phyloP scores from a whole-genome alignment of 2,888 invertebrate species.

The Drepana falcataria region DNA sequence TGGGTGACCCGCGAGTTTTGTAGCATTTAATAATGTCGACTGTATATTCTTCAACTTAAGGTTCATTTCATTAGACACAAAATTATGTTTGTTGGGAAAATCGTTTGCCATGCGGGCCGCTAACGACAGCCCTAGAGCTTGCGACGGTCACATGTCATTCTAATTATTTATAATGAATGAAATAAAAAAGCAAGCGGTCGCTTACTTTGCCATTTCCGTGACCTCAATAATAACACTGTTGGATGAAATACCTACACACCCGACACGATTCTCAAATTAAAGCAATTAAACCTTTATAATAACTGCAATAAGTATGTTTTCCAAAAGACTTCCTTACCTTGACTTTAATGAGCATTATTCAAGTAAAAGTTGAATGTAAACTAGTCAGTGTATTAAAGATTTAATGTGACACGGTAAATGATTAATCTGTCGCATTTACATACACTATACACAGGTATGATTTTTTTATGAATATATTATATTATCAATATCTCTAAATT shows the following conservation, averaged over 20 bases:
- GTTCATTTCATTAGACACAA: not conserved
- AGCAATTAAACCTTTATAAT: not conserved
- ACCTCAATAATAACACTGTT: constrained; percentile 10
- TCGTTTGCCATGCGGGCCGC: constrained; percentile 17
- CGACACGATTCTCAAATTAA: not conserved
- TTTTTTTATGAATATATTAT: no score
- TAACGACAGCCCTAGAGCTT: constrained; percentile 41
- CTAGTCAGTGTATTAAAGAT: no score
- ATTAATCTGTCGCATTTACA: not conserved
- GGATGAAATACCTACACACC: constrained; percentile 11
- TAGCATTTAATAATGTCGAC: not conserved
- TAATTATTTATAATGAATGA: constrained; percentile 43
- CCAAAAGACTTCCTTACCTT: not conserved
- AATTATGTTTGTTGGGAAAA: not conserved
- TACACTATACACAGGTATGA: no score
- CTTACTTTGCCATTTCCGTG: constrained; percentile 14
- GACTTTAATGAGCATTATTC: not conserved
- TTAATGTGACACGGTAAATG: not conserved
- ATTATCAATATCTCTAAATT: no score
- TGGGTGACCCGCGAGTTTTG: constrained; percentile 22
- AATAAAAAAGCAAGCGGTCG: constrained; percentile 27
- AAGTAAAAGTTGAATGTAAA: no score
- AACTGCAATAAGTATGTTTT: not conserved
- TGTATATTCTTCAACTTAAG: not conserved
- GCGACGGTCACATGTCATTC: constrained; percentile 39